Base-by-base conservation (phyloP, 2,888 invertebrate species). In the Cremastinae sp. region DNA sequence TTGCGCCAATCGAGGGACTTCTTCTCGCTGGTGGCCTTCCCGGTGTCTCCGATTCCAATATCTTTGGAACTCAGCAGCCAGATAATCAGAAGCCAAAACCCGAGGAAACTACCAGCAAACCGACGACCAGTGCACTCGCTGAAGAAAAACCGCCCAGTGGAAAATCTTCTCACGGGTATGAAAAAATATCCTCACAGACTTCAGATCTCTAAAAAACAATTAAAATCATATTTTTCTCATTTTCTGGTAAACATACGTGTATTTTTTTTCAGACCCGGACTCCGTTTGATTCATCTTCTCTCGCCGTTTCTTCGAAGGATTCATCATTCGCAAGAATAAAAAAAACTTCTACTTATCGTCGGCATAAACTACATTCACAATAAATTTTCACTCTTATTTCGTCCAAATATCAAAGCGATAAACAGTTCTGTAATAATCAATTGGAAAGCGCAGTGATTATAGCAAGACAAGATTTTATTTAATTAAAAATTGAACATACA, bases 1-100 rank as follows among this genome's bases (percentile, higher is more conserved):
- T 93, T 47, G 93, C 93, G 0, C 94, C 94, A 0, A 92, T 92
- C 0, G 93, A 93, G 64, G 90, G 92, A 0, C 88, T 94, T 5
- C 86, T 94, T 10, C 90, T 92, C 18, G 92, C 92, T 0, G 91
- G 92, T 2, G 91, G 92, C 0, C 90, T 91, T 49, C 86, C 75
- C 51, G 74, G 71, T 7, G 47, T 43, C 2, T 54, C 41, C 5
- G 75, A 62, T 36, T 72, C 79, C 9, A 61, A 59, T 43, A 59
- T 79, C 0, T 68, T 79, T 10, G 75, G 68, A 0, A 66, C 51
- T 18, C 5, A 12, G 8, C 61, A 59, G 1, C 56, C 18, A 16
- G 20, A 45, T 2, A 64, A 20, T 1, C 43, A 69, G 2, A 73
- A 65, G 43, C 76, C 76, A 41, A 77, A 71, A 38, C 75, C 49